Percentiles rank a stretch among this genome's conserved stretches.
Conservation (phyloP, 2,888 invertebrate genomes). For the Selenia dentaria region DNA sequence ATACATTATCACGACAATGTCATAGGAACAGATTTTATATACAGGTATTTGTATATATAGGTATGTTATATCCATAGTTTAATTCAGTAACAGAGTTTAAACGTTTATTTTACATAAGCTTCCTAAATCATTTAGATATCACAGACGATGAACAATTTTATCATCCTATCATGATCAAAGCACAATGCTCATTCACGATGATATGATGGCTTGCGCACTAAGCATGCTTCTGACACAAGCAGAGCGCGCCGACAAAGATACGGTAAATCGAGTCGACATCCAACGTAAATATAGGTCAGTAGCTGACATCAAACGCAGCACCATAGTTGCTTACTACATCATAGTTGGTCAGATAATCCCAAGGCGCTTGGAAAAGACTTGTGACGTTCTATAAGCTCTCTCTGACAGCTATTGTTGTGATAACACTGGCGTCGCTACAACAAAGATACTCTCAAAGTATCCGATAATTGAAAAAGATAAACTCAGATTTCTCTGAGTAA, state of each 20-base stretch:
- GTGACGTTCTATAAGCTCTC: background rate
- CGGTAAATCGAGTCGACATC: slow-evolving; percentile 31
- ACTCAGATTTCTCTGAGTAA: slow-evolving; percentile 12
- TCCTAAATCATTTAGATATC: background rate
- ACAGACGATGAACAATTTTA: slow-evolving; percentile 28
- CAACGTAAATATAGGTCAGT: slow-evolving; percentile 33
- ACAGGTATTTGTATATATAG: too few species aligned
- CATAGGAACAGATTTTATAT: too few species aligned
- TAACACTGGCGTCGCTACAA: background rate
- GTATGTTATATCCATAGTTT: too few species aligned
- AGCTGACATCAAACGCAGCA: slow-evolving; percentile 28
- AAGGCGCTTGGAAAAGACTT: background rate
- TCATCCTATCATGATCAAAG: slow-evolving; percentile 28
- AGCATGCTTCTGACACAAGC: slow-evolving; percentile 27
- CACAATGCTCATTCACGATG: slow-evolving; percentile 29
- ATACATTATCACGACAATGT: too few species aligned
- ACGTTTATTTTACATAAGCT: too few species aligned
- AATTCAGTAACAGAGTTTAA: too few species aligned
- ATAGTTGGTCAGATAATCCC: slow-evolving; percentile 5
- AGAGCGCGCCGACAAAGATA: slow-evolving; percentile 25
- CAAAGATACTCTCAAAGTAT: slow-evolving; percentile 4
- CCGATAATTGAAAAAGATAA: slow-evolving; percentile 12
- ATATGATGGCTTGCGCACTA: slow-evolving; percentile 24
- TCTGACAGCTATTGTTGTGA: background rate
- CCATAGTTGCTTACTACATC: slow-evolving; percentile 20